A percentile compares a stretch with the other conserved stretches of the same genome.
These are phyloP conservation scores for Zaprionus capensis DNA, from an alignment of 1,140 invertebrate species.

Conservation along the genomic window DNA sequence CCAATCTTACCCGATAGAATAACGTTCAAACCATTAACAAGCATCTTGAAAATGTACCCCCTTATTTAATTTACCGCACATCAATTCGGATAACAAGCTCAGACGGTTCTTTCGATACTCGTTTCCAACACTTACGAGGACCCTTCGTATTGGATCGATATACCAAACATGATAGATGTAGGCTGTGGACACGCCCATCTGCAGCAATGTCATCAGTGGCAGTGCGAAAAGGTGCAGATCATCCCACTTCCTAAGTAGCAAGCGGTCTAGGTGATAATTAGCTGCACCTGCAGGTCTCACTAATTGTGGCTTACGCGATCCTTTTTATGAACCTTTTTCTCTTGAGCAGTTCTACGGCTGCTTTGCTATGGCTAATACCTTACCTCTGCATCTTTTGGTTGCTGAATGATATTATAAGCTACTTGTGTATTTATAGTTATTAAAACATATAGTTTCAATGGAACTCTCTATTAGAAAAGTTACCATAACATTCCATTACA, in stretches of 20 bases:
- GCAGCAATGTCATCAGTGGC: neutral
- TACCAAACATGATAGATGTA: neutral
- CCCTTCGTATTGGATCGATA: neutral
- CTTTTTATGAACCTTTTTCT: neutral
- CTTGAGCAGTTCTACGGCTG: neutral
- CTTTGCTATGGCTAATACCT: neutral
- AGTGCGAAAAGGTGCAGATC: neutral
- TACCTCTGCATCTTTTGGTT: neutral
- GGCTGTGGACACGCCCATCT: neutral
- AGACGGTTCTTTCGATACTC: neutral
- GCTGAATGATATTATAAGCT: neutral
- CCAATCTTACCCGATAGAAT: neutral
- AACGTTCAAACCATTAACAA: neutral
- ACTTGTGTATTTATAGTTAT: neutral
- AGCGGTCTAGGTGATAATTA: neutral
- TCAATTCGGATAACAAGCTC: neutral
- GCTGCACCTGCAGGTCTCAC: neutral
- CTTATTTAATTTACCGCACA: neutral
- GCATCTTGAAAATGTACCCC: neutral
- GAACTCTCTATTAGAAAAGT: too few species aligned
- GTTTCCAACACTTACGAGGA: neutral
- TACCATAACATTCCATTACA: neutral
- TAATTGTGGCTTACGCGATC: constrained; percentile 1
- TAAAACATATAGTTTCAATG: too few species aligned
- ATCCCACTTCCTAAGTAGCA: constrained; percentile 2